Conservation (phyloP, 2,888 invertebrate species). For the Drosophila dives region DNA sequence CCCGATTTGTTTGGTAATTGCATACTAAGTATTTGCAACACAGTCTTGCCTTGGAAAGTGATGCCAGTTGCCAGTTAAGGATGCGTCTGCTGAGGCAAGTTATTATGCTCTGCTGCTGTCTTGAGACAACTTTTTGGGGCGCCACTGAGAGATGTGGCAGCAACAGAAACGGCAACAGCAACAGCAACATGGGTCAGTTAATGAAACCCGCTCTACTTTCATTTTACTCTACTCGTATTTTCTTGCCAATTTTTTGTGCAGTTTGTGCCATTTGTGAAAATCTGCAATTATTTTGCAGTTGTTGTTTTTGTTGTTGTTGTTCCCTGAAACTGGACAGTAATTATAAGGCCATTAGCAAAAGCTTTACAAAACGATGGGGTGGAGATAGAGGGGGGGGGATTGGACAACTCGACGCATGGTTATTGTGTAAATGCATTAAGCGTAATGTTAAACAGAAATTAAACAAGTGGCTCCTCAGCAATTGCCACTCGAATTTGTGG, state of each 20-base stretch:
- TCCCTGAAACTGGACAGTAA: conserved; percentile 72
- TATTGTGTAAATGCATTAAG: conserved; percentile 79
- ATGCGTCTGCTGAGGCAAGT: conserved; percentile 39
- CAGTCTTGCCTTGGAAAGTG: conserved; percentile 36
- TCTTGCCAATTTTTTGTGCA: conserved; percentile 31
- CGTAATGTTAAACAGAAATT: conserved; percentile 74
- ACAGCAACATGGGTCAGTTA: conserved; percentile 51
- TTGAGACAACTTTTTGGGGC: conserved; percentile 25
- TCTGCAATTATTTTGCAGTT: conserved; percentile 54
- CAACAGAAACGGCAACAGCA: conserved; percentile 17
- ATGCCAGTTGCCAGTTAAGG: conserved; percentile 39
- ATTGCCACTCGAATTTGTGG: conserved; percentile 52
- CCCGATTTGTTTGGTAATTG: conserved; percentile 24
- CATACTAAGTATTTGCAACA: conserved; percentile 23
- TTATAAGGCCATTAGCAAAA: conserved; percentile 76
- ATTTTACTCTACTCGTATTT: conserved; percentile 44
- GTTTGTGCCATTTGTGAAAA: conserved; percentile 43
- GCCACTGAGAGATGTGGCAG: conserved; percentile 18
- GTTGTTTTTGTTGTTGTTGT: conserved; percentile 31
- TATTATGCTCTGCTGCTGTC: conserved; percentile 24
- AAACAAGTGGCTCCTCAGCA: conserved; percentile 56
- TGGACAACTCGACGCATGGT: conserved; percentile 54
- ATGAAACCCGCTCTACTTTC: conserved; percentile 64
- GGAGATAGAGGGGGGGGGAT: background rate
- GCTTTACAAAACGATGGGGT: conserved; percentile 31